phyloP scores from a whole-genome alignment of 2,888 invertebrate genomes.

The Mesorhabditis spiculigera region DNA sequence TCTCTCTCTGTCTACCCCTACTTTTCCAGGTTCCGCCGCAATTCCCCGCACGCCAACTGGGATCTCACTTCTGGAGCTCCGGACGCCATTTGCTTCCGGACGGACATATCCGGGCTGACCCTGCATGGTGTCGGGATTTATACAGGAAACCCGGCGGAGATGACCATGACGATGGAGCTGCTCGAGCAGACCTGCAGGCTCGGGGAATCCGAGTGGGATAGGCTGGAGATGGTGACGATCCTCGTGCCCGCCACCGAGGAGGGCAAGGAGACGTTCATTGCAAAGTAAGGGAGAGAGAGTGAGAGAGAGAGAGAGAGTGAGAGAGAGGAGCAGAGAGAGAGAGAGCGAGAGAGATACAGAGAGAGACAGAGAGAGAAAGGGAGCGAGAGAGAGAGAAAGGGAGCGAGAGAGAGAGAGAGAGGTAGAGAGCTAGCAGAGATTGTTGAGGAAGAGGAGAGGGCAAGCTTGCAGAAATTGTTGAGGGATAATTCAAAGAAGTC shows the following conservation, averaged over 20 bases:
- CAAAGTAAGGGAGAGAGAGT: not conserved
- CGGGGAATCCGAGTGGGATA: slow-evolving; percentile 5
- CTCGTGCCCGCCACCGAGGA: slow-evolving; percentile 1
- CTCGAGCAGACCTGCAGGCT: too few relatives aligned
- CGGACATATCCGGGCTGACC: slow-evolving; percentile 82
- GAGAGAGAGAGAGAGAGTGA: too few relatives aligned
- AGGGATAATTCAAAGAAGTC: too few relatives aligned
- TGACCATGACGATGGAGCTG: not conserved
- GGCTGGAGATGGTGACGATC: slow-evolving; percentile 75
- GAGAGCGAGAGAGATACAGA: too few relatives aligned
- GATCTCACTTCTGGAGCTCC: slow-evolving; percentile 94
- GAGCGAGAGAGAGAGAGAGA: too few relatives aligned
- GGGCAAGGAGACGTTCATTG: slow-evolving; percentile 11
- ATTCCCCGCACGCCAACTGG: slow-evolving; percentile 86
- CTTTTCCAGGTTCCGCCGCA: slow-evolving; percentile 72
- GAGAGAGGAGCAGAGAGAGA: too few relatives aligned
- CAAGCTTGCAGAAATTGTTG: too few relatives aligned
- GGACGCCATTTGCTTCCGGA: slow-evolving; percentile 75
- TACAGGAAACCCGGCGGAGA: not conserved
- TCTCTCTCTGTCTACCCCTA: not conserved
- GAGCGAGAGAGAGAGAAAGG: too few relatives aligned
- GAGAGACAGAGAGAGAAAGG: too few relatives aligned
- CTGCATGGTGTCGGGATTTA: slow-evolving; percentile 68
- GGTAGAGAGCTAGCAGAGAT: too few relatives aligned
- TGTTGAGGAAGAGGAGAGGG: too few relatives aligned